Evolutionary conservation across 2,113 vertebrate genomes (phyloP), one percentile per base, ranked within the genome.

Genomic region (Merops nubicus): DNA sequence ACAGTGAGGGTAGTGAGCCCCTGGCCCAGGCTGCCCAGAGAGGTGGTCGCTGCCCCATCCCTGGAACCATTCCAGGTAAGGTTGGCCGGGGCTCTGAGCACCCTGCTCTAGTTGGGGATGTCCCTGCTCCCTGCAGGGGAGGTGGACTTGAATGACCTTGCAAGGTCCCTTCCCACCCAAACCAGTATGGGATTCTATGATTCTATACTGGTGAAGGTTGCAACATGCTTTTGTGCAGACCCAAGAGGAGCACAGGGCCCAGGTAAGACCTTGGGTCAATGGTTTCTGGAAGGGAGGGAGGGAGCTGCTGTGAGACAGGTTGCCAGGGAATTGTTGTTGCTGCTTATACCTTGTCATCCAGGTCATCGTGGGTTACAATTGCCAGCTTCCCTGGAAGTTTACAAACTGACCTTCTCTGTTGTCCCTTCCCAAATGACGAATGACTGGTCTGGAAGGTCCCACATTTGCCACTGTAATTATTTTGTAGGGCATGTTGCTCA

Each of bases 221-320:
- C 16, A 31, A 14, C 22, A 31, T 38, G 4, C 2, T 38, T 78
- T 25, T 25, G 68, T 36, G 38, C 29, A 36, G 62, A 29, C 5
- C 36, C 50, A 1, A 2, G 1, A 3, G 0, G 22, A 74, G 75
- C 31, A 16, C 9, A 7, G 29, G 34, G 42, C 13, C 33, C 5
- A 3, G 2, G n/a, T 3, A 31, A 48, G 33, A 54, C 22, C 31
- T 28, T 11, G 40, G 19, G 23, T 25, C 12, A 25, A 28, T 36
- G 67, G 16, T 7, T 14, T 54, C 16, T 40, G 36, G 65, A 56
- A 47, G 5, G 26, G 14, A 67, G 10, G 48, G 60, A 85, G 12
- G 31, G 50, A 56, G 40, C 17, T 77, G 51, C 59, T 36, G 17
- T 5, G 16, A 6, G 21, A 19, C 13, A 20, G 31, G 10, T 23